Conservation (phyloP, 2,113 vertebrate genomes). For the Saguinus midas region DNA sequence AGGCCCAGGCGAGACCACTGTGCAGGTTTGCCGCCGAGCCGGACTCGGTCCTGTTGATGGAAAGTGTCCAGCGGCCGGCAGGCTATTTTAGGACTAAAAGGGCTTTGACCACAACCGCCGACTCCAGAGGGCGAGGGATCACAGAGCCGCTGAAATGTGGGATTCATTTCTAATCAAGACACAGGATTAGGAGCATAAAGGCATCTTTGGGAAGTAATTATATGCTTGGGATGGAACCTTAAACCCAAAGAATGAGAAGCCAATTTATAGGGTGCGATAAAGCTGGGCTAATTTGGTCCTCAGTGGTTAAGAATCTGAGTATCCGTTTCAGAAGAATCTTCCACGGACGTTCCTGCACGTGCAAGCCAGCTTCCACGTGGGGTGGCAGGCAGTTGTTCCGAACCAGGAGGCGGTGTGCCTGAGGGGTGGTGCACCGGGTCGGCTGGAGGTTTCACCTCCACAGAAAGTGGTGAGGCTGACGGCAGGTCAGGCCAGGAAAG, state of each 20-base stretch:
- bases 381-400: neutral
- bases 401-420: rapidly evolving
- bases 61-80: neutral
- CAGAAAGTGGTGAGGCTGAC: neutral
- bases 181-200: neutral
- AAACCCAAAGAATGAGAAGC: neutral
- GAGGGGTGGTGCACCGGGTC: rapidly evolving
- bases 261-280: neutral
- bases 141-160: rapidly evolving
- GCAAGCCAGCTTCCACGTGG: rapidly evolving
- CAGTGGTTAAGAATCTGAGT: neutral
- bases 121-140: conserved; percentile 15
- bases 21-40: neutral
- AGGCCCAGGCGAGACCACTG: neutral
- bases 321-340: neutral
- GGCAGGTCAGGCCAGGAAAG: rapidly evolving
- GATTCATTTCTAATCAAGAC: neutral
- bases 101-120: neutral
- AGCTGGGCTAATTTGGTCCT: neutral
- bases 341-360: neutral
- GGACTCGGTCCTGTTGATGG: rapidly evolving
- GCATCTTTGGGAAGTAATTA: neutral
- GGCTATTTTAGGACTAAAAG: conserved; percentile 37
- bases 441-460: rapidly evolving
- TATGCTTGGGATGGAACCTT: neutral